Evolutionary conservation across 23 tunicate genomes (phyloP).

Genomic region (Trididemnum nubilum): DNA sequence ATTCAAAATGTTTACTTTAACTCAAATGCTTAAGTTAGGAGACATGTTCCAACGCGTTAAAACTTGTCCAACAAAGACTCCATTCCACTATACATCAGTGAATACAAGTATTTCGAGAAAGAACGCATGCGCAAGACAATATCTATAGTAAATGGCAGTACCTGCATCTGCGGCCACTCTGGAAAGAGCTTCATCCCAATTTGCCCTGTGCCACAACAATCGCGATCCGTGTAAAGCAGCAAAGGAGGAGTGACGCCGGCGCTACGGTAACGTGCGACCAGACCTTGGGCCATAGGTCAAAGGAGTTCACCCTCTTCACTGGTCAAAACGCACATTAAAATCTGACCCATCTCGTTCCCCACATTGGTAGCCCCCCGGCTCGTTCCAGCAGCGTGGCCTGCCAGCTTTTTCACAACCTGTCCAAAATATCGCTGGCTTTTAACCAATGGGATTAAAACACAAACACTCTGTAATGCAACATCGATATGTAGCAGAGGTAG

Average conservation of each 20-base stretch:
- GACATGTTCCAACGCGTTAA: too few relatives aligned
- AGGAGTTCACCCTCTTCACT: conserved; percentile 1
- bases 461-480: too few relatives aligned
- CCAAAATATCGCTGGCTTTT: neutral
- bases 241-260: conserved; percentile 35
- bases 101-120: too few relatives aligned
- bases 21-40: too few relatives aligned
- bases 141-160: too few relatives aligned
- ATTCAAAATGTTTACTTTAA: too few relatives aligned
- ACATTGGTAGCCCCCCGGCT: conserved; percentile 43
- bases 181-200: neutral
- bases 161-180: neutral
- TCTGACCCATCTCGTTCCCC: conserved; percentile 46
- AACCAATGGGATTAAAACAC: too few relatives aligned
- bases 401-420: neutral
- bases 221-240: conserved; percentile 37
- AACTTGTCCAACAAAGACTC: too few relatives aligned
- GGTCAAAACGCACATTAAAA: conserved; percentile 35
- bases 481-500: too few relatives aligned
- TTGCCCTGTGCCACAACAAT: conserved; percentile 9
- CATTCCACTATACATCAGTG: too few relatives aligned
- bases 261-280: conserved; percentile 9
- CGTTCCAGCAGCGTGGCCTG: conserved; percentile 27
- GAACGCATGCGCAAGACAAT: too few relatives aligned
- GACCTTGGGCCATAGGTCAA: conserved; percentile 30